phyloP scores from a whole-genome alignment of 2,888 invertebrate species.

The Saturnia pavonia region DNA sequence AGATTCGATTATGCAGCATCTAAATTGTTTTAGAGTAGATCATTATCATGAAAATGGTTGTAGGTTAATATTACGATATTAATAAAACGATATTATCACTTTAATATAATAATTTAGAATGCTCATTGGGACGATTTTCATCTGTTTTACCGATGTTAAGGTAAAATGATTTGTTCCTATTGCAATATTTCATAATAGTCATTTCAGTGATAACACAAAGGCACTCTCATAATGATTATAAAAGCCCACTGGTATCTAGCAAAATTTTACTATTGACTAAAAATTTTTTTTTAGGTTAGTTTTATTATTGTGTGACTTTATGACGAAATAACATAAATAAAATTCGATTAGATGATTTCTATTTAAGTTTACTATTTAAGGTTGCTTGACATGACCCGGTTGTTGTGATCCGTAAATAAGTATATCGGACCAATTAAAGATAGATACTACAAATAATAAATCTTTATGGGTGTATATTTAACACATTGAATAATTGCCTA shows the following conservation, averaged over 20 bases:
- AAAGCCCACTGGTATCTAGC: too few relatives aligned
- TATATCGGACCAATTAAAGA: too few relatives aligned
- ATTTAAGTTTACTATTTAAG: too few relatives aligned
- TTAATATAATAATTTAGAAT: not conserved
- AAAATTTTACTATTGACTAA: too few relatives aligned
- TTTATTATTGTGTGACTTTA: not conserved
- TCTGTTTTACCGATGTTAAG: not conserved
- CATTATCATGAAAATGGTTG: conserved; percentile 38
- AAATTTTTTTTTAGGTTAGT: not conserved
- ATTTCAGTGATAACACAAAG: not conserved
- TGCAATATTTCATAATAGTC: not conserved
- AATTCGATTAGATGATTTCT: too few relatives aligned
- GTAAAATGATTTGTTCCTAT: not conserved
- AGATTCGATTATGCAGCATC: conserved; percentile 66
- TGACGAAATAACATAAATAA: not conserved
- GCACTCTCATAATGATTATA: too few relatives aligned
- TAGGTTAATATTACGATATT: conserved; percentile 19
- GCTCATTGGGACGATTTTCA: not conserved
- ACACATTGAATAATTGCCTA: too few relatives aligned
- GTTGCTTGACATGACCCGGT: too few relatives aligned
- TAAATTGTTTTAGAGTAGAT: conserved; percentile 74
- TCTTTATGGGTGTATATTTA: too few relatives aligned
- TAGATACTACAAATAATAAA: too few relatives aligned
- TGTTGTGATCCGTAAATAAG: too few relatives aligned
- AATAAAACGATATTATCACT: conserved; percentile 17